Evolutionary conservation across 1,140 invertebrate species (phyloP).

Genomic region (Hesperophylax magnus): DNA sequence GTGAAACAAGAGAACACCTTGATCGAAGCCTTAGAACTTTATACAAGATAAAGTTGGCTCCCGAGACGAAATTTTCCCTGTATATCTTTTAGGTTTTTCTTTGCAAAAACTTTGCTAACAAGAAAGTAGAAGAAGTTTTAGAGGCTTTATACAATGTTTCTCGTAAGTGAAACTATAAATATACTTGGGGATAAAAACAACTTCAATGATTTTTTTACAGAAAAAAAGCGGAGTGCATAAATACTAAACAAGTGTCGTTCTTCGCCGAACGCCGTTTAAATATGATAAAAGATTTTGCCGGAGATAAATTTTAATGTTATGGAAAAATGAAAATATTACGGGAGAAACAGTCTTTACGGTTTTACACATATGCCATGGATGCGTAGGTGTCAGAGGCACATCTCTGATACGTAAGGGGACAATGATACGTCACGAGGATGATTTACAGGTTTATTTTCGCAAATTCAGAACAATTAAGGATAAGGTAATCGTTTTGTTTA

Average conservation of each 20-base stretch:
- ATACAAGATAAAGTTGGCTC: constrained; percentile 12
- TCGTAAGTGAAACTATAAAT: constrained; percentile 24
- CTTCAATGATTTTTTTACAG: not conserved
- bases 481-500: no score
- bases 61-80: constrained; percentile 15
- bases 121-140: constrained; percentile 16
- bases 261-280: not conserved
- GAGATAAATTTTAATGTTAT: no score
- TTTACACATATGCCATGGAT: no score
- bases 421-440: no score
- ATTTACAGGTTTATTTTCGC: no score
- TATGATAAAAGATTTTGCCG: no score
- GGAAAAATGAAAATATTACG: no score
- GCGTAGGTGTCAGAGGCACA: no score
- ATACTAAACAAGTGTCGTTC: constrained; percentile 9
- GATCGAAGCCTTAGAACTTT: constrained; percentile 29
- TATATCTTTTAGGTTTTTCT: constrained; percentile 32
- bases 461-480: no score
- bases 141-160: constrained; percentile 10
- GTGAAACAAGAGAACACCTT: constrained; percentile 12
- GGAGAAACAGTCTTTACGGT: no score
- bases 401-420: no score
- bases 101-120: constrained; percentile 32
- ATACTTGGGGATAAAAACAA: not conserved
- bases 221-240: constrained; percentile 21